Evolutionary conservation across 2,113 vertebrate species (phyloP).

Genomic region (Takifugu flavidus): DNA sequence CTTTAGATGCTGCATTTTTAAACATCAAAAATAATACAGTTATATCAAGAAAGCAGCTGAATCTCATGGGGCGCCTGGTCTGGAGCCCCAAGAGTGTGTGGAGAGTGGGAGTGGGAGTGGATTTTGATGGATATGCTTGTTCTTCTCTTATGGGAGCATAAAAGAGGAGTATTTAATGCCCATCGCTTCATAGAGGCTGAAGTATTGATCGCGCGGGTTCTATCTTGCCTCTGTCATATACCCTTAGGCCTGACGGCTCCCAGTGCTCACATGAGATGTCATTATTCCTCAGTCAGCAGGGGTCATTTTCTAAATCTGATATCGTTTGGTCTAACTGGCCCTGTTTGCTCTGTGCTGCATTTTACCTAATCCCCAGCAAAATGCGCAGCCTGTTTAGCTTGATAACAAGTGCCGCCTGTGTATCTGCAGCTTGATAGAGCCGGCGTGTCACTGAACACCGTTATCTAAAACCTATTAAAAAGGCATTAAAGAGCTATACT

Average conservation of each 20-base stretch:
- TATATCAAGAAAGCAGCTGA: background rate
- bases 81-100: constrained; percentile 18
- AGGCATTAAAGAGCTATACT: constrained; percentile 26
- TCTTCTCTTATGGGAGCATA: constrained; percentile 43
- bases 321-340: constrained; percentile 1
- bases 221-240: constrained; percentile 60
- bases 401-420: constrained; percentile 25
- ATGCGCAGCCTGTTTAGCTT: constrained; percentile 19
- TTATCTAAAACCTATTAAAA: constrained; percentile 45
- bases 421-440: constrained; percentile 20
- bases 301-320: constrained; percentile 36
- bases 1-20: no score
- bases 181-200: constrained; percentile 57
- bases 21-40: constrained; percentile 12
- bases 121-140: constrained; percentile 64
- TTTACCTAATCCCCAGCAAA: constrained; percentile 23
- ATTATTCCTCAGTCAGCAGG: constrained; percentile 33
- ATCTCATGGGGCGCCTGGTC: constrained; percentile 24
- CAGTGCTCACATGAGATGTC: constrained; percentile 46
- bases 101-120: constrained; percentile 35
- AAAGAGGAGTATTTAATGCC: constrained; percentile 61
- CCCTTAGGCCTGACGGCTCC: constrained; percentile 51
- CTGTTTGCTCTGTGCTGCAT: constrained; percentile 8
- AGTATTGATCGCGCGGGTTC: constrained; percentile 57
- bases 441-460: constrained; percentile 11